Evolutionary conservation across 1,140 invertebrate genomes (phyloP).

Genomic region (Drosophila santomea): DNA sequence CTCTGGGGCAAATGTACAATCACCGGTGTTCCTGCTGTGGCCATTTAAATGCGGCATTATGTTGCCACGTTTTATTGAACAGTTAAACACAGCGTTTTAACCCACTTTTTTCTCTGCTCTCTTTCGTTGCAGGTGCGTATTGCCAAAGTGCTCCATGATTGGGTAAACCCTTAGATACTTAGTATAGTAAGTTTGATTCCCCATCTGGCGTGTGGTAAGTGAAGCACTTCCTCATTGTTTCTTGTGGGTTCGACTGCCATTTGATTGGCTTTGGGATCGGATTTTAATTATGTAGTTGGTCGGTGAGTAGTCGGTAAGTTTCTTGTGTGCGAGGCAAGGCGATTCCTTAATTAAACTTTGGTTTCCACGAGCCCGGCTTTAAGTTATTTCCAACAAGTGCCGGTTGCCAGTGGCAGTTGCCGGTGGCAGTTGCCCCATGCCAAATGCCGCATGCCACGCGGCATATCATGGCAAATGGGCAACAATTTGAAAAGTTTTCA

Average conservation of each 20-base stretch:
- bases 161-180: neutral
- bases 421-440: slow-evolving; percentile 13
- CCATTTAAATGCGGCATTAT: slow-evolving; percentile 41
- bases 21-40: slow-evolving; percentile 26
- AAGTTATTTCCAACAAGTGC: slow-evolving; percentile 54
- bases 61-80: slow-evolving; percentile 53
- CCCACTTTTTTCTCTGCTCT: slow-evolving; percentile 33
- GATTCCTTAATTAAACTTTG: slow-evolving; percentile 74
- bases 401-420: neutral
- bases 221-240: neutral
- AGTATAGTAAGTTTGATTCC: slow-evolving; percentile 14
- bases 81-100: slow-evolving; percentile 33
- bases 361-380: slow-evolving; percentile 48
- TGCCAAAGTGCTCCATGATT: slow-evolving; percentile 5
- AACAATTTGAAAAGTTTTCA: slow-evolving; percentile 71
- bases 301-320: neutral
- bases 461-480: slow-evolving; percentile 62
- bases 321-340: neutral
- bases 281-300: slow-evolving; percentile 27
- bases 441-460: neutral
- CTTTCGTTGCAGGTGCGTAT: slow-evolving; percentile 75
- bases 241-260: neutral
- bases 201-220: slow-evolving; percentile 11
- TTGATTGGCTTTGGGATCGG: slow-evolving; percentile 9
- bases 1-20: slow-evolving; percentile 36